A percentile compares a stretch with the other conserved stretches of the same genome.
These are phyloP conservation scores for Dasyornis broadbenti DNA, from an alignment of 2,113 vertebrate genomes.

Conservation along the genomic window DNA sequence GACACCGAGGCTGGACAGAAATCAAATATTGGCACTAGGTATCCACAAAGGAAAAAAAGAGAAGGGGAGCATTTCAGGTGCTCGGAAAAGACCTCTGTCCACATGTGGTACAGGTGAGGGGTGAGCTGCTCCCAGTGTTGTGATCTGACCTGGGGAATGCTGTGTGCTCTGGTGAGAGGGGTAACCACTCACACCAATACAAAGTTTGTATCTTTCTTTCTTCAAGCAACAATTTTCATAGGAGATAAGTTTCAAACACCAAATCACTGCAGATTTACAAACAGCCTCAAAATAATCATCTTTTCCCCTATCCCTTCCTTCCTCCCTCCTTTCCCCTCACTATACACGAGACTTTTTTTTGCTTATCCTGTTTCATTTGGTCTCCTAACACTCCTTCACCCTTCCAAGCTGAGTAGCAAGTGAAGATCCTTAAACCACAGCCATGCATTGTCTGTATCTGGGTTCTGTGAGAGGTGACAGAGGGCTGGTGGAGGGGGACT, in stretches of 20 bases:
- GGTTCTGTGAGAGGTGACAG: not conserved
- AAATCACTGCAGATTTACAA: not conserved
- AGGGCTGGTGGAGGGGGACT: not conserved
- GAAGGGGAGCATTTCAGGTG: not conserved
- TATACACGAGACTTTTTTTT: not conserved
- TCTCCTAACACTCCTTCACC: not conserved
- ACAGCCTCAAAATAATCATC: not conserved
- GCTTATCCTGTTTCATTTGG: not conserved
- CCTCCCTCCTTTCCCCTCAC: not conserved
- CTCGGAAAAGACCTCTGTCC: not conserved
- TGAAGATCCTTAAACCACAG: not conserved
- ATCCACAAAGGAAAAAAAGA: not conserved
- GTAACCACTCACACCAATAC: not conserved
- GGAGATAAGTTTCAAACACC: not conserved
- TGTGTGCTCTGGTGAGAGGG: not conserved
- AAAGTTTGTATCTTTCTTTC: not conserved
- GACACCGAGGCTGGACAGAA: not conserved
- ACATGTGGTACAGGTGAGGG: fast-evolving
- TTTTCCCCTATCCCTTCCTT: not conserved
- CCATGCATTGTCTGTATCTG: not conserved
- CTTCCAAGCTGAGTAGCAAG: not conserved
- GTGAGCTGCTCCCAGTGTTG: fast-evolving
- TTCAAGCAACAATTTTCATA: not conserved
- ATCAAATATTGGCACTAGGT: not conserved
- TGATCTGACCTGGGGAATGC: not conserved